phyloP scores from a whole-genome alignment of 2,888 invertebrate species.

The Phaonia tiefii region DNA sequence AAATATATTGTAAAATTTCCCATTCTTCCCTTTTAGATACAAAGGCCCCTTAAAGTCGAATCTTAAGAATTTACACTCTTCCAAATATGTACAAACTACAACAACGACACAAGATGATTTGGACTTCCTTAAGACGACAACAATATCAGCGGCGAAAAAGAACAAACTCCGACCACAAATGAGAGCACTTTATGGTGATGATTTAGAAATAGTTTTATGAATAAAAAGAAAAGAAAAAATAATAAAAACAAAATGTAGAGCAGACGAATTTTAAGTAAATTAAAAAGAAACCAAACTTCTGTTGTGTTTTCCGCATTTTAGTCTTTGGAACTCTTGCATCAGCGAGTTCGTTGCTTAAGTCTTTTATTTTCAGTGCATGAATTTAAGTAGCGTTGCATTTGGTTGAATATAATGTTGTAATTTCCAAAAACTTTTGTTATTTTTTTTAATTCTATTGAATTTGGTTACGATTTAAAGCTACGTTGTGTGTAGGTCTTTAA shows the following conservation, averaged over 20 bases:
- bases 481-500: too few species aligned
- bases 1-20: too few species aligned
- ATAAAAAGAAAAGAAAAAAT: not conserved
- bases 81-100: constrained; percentile 67
- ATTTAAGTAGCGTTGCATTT: too few species aligned
- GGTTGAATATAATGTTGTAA: too few species aligned
- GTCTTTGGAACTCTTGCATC: not conserved
- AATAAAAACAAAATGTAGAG: constrained; percentile 1
- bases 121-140: constrained; percentile 21
- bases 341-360: too few species aligned
- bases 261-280: too few species aligned
- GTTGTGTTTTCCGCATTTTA: not conserved
- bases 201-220: constrained; percentile 32
- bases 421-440: too few species aligned
- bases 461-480: too few species aligned
- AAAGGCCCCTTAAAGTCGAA: constrained; percentile 71
- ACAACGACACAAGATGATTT: constrained; percentile 14
- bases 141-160: not conserved
- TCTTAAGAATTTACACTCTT: constrained; percentile 63
- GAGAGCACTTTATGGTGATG: constrained; percentile 45
- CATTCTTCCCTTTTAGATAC: constrained; percentile 69
- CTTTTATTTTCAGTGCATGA: too few species aligned
- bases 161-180: constrained; percentile 24
- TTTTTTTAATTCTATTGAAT: too few species aligned
- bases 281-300: not conserved